phyloP scores from a whole-genome alignment of 2,113 vertebrate species.

The Oreochromis aureus region DNA sequence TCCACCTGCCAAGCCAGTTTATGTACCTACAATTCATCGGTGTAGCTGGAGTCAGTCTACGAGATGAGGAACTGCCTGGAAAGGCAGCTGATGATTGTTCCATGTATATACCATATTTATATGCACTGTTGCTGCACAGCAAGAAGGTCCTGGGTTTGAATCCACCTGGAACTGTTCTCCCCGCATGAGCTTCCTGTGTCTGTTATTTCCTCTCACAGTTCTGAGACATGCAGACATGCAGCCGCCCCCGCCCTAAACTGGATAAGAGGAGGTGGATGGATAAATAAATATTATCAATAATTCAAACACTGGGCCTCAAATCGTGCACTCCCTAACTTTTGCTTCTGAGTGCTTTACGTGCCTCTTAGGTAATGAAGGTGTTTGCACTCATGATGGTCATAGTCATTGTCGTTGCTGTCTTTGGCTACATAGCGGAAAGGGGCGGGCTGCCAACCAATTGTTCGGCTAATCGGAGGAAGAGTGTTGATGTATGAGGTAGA shows the following conservation, averaged over 20 bases:
- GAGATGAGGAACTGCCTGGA: background rate
- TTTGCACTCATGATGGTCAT: background rate
- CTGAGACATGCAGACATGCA: background rate
- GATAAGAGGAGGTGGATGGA: background rate
- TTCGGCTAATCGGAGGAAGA: background rate
- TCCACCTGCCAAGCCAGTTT: background rate
- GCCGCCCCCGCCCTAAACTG: rapidly evolving
- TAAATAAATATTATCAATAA: background rate
- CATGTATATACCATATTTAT: background rate
- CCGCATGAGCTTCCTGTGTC: background rate
- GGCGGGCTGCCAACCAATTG: background rate
- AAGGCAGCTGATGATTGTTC: background rate
- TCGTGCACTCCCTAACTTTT: rapidly evolving
- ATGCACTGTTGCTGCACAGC: background rate
- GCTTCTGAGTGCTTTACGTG: background rate
- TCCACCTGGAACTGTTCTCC: background rate
- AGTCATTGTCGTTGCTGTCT: background rate
- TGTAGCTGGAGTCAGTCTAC: background rate
- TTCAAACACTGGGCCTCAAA: background rate
- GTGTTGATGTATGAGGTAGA: background rate
- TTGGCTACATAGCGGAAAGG: background rate
- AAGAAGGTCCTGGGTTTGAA: background rate
- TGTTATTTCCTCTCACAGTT: background rate
- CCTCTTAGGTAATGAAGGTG: background rate
- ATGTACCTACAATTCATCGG: background rate